A percentile compares a stretch with the other conserved stretches of the same genome.
Conservation (phyloP, 2,888 invertebrate species). For the Hecatera dysodea region DNA sequence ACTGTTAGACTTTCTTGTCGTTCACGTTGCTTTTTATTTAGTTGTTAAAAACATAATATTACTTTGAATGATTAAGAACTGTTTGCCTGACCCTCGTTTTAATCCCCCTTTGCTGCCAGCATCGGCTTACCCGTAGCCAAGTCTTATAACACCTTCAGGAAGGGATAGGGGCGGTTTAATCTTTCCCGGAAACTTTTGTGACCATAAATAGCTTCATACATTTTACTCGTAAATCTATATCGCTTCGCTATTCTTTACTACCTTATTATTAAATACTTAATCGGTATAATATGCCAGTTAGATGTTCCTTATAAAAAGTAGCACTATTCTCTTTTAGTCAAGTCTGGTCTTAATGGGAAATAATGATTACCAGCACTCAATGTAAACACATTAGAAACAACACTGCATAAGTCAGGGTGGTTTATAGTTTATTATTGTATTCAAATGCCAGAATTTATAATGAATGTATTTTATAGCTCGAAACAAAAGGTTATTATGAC, state of each 20-base stretch:
- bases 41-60: not conserved
- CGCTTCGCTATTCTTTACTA: constrained; percentile 28
- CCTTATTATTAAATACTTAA: constrained; percentile 21
- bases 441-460: constrained; percentile 56
- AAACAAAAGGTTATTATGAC: constrained; percentile 60
- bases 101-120: constrained; percentile 11
- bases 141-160: constrained; percentile 38
- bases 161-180: constrained; percentile 25
- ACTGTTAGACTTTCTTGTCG: constrained; percentile 13
- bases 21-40: not conserved
- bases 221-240: constrained; percentile 13
- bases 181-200: constrained; percentile 23
- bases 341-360: not conserved
- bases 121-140: constrained; percentile 26
- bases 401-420: constrained; percentile 12
- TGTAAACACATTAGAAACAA: constrained; percentile 4
- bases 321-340: constrained; percentile 18
- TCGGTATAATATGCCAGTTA: constrained; percentile 12
- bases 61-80: not conserved
- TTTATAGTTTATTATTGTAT: constrained; percentile 39
- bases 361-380: not conserved
- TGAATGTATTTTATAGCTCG: constrained; percentile 33
- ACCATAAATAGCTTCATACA: constrained; percentile 3
- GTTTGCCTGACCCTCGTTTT: constrained; percentile 15
- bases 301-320: constrained; percentile 22